Percentiles rank a stretch among this genome's conserved stretches.
Conservation (phyloP, 2,888 invertebrate genomes). For the Azorinus chamasolen region DNA sequence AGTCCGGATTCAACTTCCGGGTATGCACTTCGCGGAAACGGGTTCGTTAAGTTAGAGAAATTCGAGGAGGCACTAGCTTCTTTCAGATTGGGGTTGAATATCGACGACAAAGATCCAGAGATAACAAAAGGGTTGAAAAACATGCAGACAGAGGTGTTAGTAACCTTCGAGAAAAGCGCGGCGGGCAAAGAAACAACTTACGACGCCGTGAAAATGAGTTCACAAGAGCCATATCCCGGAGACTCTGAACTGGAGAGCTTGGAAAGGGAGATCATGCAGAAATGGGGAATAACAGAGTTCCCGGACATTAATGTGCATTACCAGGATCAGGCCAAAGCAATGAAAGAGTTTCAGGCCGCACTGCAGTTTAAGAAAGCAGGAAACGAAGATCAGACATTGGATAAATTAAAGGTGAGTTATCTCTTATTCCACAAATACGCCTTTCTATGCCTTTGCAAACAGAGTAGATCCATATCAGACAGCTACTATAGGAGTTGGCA, state of each 20-base stretch:
- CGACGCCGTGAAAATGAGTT: constrained; percentile 68
- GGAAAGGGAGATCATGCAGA: constrained; percentile 66
- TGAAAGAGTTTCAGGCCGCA: constrained; percentile 57
- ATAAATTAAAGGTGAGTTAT: constrained; percentile 47
- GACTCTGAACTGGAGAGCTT: constrained; percentile 65
- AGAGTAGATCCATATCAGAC: too few species aligned
- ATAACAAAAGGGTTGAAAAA: constrained; percentile 60
- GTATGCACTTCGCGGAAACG: constrained; percentile 59
- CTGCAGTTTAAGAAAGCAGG: constrained; percentile 61
- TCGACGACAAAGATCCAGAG: constrained; percentile 60
- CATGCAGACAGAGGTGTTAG: constrained; percentile 65
- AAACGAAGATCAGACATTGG: constrained; percentile 46
- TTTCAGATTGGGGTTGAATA: constrained; percentile 66
- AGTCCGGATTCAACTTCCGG: constrained; percentile 53
- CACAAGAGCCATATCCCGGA: constrained; percentile 70
- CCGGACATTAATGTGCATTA: constrained; percentile 42
- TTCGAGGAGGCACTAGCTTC: constrained; percentile 65
- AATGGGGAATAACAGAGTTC: constrained; percentile 60
- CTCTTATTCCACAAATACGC: too few species aligned
- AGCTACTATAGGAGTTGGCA: too few species aligned
- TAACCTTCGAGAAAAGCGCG: constrained; percentile 29
- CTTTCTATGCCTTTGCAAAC: too few species aligned
- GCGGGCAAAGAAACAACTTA: constrained; percentile 47
- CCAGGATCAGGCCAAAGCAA: constrained; percentile 41
- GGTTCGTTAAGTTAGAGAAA: constrained; percentile 51